Base-by-base conservation (phyloP, 2,888 invertebrate species). In the Pristionchus fissidentatus region DNA sequence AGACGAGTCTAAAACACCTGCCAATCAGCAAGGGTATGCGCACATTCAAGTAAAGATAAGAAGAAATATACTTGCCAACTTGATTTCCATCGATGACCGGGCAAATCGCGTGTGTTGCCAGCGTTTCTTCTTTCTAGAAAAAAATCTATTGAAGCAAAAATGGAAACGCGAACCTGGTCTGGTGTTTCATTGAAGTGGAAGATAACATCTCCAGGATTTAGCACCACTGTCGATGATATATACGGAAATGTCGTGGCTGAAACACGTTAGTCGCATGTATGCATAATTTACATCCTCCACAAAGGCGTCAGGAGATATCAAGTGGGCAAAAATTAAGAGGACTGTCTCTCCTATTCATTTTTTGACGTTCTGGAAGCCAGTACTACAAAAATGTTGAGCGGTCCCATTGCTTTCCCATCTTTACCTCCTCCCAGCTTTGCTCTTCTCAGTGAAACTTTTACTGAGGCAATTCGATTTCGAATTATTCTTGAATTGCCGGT, bases 381-480 rank as follows among this genome's bases (percentile, higher is more conserved):
- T n/a, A n/a, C n/a, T n/a, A n/a, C n/a, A n/a, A n/a, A n/a, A n/a
- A n/a, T n/a, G n/a, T n/a, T n/a, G n/a, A n/a, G n/a, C n/a, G n/a
- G n/a, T n/a, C n/a, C n/a, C n/a, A n/a, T n/a, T n/a, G n/a, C n/a
- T n/a, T n/a, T n/a, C n/a, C n/a, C n/a, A n/a, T n/a, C 81, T 79
- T 73, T 29, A 85, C 88, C 87, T 57, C 90, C 91, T 22, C 90
- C 90, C 8, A 83, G 60, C 41, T 87, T 84, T 3, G 90, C 90
- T 3, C 83, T 87, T 66, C 88, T 82, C 26, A 90, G 73, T n/a
- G 90, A 78, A 3, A 90, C 84, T 5, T 91, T 75, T 0, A 87
- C 87, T 0, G 91, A 90, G 1, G 90, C 90, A 10, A 90, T 77
- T 26, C 90, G 85, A 80, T 91, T 90, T 15, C 90, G 91, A 41